Evolutionary conservation across 2,888 invertebrate genomes (phyloP), one percentile per base, ranked within the genome.

Genomic region (Lagria hirta): DNA sequence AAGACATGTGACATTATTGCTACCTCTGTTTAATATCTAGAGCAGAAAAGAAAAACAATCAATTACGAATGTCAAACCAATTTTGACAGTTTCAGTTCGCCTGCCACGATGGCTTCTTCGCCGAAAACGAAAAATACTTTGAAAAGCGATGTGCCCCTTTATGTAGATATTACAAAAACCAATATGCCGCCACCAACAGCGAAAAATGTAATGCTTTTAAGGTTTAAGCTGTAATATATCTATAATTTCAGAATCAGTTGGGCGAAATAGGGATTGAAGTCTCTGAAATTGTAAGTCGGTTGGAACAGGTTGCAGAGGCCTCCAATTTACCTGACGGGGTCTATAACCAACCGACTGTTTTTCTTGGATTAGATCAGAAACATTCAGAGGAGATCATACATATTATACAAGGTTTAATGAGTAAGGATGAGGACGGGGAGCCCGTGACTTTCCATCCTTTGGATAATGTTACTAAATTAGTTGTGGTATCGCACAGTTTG

Each of bases 401-500:
- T 60, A 71, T 74, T 55, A 72, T 82, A 24, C 79, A 82, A 54
- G 75, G 76, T 2, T 58, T 81, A 38, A 80, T 85, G 28, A 66
- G 78, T 43, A 82, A 79, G 33, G 81, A 80, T 57, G 79, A 79
- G 36, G 78, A 82, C 59, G 83, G 83, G 43, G 82, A 80, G 59
- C 80, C 80, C 46, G 35, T 59, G 13, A 78, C 78, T 12, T 75
- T 82, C 37, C 75, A 83, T 29, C 71, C 79, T 23, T 74, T 85
- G 5, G 83, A 84, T 42, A 80, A 81, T 51, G 76, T 80, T 23
- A 75, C 78, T 38, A 80, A 78, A 29, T 71, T 84, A 48, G 81
- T 90, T 5, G 79, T 93, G 36, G 78, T 91, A 12, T 85, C 91
- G n/a, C 93, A 94, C 68, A 88, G 89, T 65, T 79, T 95, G 54